Percentiles rank a stretch among this genome's conserved stretches.
Conservation (phyloP, 2,888 invertebrate species). For the Parnassius smintheus region DNA sequence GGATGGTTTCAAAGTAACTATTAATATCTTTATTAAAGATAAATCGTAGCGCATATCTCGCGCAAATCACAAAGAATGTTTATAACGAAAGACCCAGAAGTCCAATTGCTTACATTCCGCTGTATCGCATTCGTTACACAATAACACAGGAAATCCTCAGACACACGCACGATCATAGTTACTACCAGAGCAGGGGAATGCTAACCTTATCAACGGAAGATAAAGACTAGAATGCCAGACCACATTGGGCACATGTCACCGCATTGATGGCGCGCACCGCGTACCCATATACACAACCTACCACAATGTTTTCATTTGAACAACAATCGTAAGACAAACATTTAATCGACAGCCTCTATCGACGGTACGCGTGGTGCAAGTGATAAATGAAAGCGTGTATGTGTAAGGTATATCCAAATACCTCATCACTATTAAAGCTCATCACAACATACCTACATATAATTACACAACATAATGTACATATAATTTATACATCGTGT, state of each 20-base stretch:
- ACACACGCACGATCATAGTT: constrained; percentile 1
- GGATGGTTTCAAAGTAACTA: too few species aligned
- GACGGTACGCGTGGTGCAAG: not conserved
- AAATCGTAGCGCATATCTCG: not conserved
- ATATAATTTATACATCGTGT: too few species aligned
- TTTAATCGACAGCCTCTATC: constrained; percentile 19
- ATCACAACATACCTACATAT: too few species aligned
- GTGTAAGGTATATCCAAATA: too few species aligned
- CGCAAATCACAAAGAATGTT: constrained; percentile 6
- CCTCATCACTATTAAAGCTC: too few species aligned
- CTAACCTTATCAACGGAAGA: not conserved
- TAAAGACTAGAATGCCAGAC: not conserved
- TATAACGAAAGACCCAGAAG: constrained; percentile 11
- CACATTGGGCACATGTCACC: not conserved
- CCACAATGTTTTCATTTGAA: constrained; percentile 21
- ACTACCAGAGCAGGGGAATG: not conserved
- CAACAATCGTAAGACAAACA: constrained; percentile 23
- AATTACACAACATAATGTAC: too few species aligned
- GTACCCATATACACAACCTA: constrained; percentile 16
- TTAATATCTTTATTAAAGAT: too few species aligned
- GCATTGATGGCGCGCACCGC: not conserved
- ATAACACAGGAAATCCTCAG: constrained; percentile 21
- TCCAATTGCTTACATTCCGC: constrained; percentile 15
- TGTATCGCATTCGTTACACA: constrained; percentile 17
- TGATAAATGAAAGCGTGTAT: not conserved